phyloP scores from a whole-genome alignment of 1,140 invertebrate species.

The Drosophila navojoa region DNA sequence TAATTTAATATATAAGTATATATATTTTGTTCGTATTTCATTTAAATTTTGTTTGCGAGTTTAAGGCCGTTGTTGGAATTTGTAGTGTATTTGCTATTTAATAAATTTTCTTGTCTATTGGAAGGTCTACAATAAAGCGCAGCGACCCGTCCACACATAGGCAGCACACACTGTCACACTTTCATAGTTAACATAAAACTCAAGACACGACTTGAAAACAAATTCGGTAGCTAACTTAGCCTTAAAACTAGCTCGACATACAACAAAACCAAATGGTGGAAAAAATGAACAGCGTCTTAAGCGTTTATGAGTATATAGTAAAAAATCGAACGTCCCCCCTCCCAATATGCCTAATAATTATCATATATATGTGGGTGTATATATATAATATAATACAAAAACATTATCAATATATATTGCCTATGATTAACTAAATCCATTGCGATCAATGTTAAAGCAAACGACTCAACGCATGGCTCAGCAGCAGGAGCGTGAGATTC shows the following conservation, averaged over 20 bases:
- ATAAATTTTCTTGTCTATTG: constrained; percentile 62
- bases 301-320: constrained; percentile 61
- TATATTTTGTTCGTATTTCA: not conserved
- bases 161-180: constrained; percentile 65
- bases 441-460: constrained; percentile 61
- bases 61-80: constrained; percentile 76
- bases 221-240: constrained; percentile 43
- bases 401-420: constrained; percentile 42
- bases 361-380: constrained; percentile 1
- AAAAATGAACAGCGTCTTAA: constrained; percentile 66
- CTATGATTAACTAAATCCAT: constrained; percentile 54
- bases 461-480: constrained; percentile 62
- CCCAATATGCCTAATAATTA: constrained; percentile 22
- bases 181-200: constrained; percentile 47
- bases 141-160: constrained; percentile 27
- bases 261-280: constrained; percentile 46
- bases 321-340: constrained; percentile 48
- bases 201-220: constrained; percentile 43
- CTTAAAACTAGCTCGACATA: constrained; percentile 57
- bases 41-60: constrained; percentile 47
- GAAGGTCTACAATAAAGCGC: constrained; percentile 65
- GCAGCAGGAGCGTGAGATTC: constrained; percentile 57
- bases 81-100: constrained; percentile 50
- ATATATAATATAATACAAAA: constrained; percentile 20
- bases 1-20: not conserved